Base-by-base conservation (phyloP, 2,797 vertebrate genomes). In the Mus caroli region DNA sequence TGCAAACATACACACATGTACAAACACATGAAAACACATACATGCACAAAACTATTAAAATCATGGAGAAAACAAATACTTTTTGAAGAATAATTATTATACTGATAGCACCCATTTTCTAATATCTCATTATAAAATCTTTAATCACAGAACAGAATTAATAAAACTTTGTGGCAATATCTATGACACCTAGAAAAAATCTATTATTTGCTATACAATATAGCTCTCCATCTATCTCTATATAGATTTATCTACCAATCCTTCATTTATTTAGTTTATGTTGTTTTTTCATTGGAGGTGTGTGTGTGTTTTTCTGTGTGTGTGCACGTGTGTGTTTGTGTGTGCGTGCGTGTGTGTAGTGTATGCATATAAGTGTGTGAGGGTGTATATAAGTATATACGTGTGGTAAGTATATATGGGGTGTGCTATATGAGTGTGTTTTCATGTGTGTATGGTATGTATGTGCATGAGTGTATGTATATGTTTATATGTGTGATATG, bases 121-220 rank as follows among this genome's bases (percentile, higher is more conserved):
- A 94, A 80, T 8, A 58, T 90, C 83, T 91, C 52, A 56, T 62
- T 43, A 24, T 78, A 92, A 94, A 85, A 78, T 28, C 80, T 96
- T 92, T 50, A 90, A 95, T 60, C 28, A 15, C 28, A 60, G 15
- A 96, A 8, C 3, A 82, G 60, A 94, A 56, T 46, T 52, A 28
- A 86, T 14, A 85, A 62, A 80, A 95, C 20, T 88, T 94, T 84
- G 75, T 20, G 64, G 1, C 11, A 50, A 78, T 50, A 83, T 0
- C 12, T 76, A 24, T 69, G n/a, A 58, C 13, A 20, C 31, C 19
- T 77, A 92, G 12, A 46, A 6, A 83, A 79, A 85, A 71, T 64
- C 86, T 67, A 85, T 34, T 24, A 93, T 94, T 88, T 94, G 60
- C 62, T 73, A 64, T 83, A 46, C 54, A 78, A 88, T 1, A 22